Conservation (phyloP, 2,113 vertebrate species). For the Micronycteris hirsuta region DNA sequence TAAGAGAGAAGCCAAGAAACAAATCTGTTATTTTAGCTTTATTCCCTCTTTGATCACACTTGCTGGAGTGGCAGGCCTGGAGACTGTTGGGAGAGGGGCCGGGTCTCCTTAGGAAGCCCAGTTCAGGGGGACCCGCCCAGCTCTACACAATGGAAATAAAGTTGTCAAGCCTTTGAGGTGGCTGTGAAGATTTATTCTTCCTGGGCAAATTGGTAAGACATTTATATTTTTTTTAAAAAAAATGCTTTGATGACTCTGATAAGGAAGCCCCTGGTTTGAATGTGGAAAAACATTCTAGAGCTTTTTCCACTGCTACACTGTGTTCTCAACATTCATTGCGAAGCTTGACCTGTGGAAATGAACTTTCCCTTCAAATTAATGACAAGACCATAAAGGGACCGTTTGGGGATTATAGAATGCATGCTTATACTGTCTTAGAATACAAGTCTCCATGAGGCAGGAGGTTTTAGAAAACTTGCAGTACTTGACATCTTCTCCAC, state of each 20-base stretch:
- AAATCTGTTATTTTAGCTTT: slow-evolving; percentile 76
- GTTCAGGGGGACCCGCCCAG: slow-evolving; percentile 69
- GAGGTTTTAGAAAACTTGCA: not conserved
- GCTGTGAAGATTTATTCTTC: slow-evolving; percentile 74
- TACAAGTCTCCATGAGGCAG: not conserved
- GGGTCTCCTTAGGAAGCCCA: slow-evolving; percentile 70
- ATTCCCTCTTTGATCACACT: slow-evolving; percentile 68
- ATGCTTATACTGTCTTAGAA: not conserved
- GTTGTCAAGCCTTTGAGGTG: slow-evolving; percentile 75
- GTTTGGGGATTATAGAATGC: not conserved
- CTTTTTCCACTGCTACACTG: slow-evolving; percentile 43
- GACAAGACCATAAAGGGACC: slow-evolving; percentile 9
- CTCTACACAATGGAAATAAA: slow-evolving; percentile 73
- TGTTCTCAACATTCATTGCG: not conserved
- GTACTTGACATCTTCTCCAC: not conserved
- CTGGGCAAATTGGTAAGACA: slow-evolving; percentile 70
- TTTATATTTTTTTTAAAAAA: slow-evolving; percentile 55
- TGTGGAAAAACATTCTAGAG: slow-evolving; percentile 63
- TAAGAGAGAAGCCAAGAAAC: slow-evolving; percentile 75
- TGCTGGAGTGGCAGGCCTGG: slow-evolving; percentile 68
- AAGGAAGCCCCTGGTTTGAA: slow-evolving; percentile 63
- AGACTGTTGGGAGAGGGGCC: slow-evolving; percentile 60
- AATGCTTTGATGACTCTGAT: slow-evolving; percentile 67
- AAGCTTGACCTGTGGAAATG: slow-evolving; percentile 50
- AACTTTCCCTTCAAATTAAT: slow-evolving; percentile 52